These are phyloP conservation scores for Regulus satrapa DNA, from an alignment of 2,113 vertebrate species.

Conservation along the genomic window DNA sequence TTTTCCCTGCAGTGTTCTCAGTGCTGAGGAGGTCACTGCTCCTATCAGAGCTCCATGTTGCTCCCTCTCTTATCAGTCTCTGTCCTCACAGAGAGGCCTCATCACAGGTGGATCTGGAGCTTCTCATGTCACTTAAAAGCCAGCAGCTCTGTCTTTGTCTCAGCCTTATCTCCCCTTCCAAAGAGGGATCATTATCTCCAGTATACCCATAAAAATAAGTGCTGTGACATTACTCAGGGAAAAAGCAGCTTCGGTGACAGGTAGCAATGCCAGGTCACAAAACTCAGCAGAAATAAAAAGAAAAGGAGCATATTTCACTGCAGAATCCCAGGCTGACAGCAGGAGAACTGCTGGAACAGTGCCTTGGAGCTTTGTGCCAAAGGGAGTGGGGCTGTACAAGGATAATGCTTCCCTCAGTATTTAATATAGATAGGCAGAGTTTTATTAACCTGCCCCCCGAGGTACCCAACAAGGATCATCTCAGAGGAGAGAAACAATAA, in stretches of 20 bases:
- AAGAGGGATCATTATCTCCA: neutral
- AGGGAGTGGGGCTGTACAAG: neutral
- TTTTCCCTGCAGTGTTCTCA: neutral
- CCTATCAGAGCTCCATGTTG: neutral
- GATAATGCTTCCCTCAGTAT: neutral
- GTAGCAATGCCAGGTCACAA: neutral
- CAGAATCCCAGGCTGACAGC: neutral
- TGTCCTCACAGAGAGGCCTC: neutral
- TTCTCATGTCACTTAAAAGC: neutral
- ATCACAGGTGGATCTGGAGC: neutral
- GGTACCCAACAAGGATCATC: neutral
- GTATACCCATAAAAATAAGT: neutral
- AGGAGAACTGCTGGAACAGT: neutral
- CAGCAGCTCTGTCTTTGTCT: constrained; percentile 4
- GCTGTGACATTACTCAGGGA: neutral
- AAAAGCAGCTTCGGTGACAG: neutral
- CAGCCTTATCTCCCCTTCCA: neutral
- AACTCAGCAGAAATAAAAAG: neutral
- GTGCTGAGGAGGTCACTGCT: neutral
- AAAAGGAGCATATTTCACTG: neutral
- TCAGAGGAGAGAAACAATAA: neutral
- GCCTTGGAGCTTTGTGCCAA: neutral
- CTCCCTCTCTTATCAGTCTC: neutral
- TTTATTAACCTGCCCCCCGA: constrained; percentile 13
- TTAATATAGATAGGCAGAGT: neutral